Evolutionary conservation across 2,888 invertebrate genomes (phyloP).

Genomic region (Mactromeris polynyma): DNA sequence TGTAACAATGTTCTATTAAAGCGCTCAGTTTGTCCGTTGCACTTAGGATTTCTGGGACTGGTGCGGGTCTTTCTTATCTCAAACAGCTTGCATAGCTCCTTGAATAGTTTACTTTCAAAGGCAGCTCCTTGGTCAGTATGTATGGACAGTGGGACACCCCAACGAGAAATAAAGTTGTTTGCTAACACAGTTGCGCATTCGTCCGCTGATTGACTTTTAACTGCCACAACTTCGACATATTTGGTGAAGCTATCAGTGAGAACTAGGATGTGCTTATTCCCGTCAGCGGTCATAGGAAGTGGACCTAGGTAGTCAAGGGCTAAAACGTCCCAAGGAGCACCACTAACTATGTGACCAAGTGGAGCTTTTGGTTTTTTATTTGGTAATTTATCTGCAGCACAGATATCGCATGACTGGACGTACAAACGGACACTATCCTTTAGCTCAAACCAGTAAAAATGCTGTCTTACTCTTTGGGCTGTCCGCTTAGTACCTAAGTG

Average conservation of each 20-base stretch:
- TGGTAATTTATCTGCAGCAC: slow-evolving; percentile 31
- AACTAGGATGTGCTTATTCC: slow-evolving; percentile 38
- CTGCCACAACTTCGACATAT: slow-evolving; percentile 35
- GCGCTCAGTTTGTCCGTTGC: slow-evolving; percentile 37
- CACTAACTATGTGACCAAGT: slow-evolving; percentile 16
- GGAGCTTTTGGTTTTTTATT: not conserved
- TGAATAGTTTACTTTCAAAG: slow-evolving; percentile 34
- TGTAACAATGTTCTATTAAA: slow-evolving; percentile 26
- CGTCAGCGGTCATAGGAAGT: not conserved
- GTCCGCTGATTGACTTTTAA: slow-evolving; percentile 41
- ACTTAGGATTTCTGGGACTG: slow-evolving; percentile 25
- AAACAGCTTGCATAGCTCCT: slow-evolving; percentile 25
- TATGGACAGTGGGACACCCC: slow-evolving; percentile 20
- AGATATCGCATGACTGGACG: not conserved
- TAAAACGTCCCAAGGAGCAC: slow-evolving; percentile 42
- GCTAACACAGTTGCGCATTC: slow-evolving; percentile 27
- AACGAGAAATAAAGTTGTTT: slow-evolving; percentile 39
- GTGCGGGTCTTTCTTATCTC: slow-evolving; percentile 32
- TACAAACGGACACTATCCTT: not conserved
- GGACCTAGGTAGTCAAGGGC: slow-evolving; percentile 10
- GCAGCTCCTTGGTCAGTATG: slow-evolving; percentile 27
- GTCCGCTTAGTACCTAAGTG: slow-evolving; percentile 11
- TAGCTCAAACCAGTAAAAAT: not conserved
- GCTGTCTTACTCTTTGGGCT: not conserved
- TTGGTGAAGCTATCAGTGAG: slow-evolving; percentile 53